Conservation (phyloP, 2,113 vertebrate genomes). For the Peromyscus leucopus region DNA sequence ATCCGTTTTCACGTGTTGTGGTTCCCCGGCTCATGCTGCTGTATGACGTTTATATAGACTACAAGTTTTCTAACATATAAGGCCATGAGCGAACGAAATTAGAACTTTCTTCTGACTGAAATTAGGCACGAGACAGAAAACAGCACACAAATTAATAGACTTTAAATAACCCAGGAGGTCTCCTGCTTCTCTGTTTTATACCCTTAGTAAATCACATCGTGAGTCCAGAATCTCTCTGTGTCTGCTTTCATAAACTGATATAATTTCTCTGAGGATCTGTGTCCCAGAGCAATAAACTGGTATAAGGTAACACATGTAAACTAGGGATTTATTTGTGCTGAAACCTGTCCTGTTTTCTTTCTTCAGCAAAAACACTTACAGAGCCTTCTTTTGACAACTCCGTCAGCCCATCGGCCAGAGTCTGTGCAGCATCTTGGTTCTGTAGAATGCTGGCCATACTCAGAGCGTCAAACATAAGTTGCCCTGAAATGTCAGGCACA, state of each 20-base stretch:
- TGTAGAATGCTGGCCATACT: slow-evolving; percentile 70
- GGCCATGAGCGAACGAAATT: not conserved
- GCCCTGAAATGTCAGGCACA: slow-evolving; percentile 84
- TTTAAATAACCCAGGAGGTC: not conserved
- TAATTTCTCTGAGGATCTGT: slow-evolving; percentile 17
- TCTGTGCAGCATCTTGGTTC: slow-evolving; percentile 77
- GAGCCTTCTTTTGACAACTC: slow-evolving; percentile 84
- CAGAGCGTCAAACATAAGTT: slow-evolving; percentile 89
- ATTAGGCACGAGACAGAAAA: slow-evolving; percentile 37
- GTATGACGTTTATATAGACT: slow-evolving; percentile 5
- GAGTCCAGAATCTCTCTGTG: not conserved
- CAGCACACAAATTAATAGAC: not conserved
- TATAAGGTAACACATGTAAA: not conserved
- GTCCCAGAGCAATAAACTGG: not conserved
- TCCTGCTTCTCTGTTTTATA: not conserved
- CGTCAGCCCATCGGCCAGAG: slow-evolving; percentile 86
- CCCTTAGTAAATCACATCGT: not conserved
- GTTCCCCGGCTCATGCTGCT: not conserved
- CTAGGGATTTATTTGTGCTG: slow-evolving; percentile 17
- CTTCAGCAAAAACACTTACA: slow-evolving; percentile 80
- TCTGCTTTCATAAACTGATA: not conserved
- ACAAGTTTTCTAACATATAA: not conserved
- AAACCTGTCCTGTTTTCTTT: not conserved
- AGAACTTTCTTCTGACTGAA: slow-evolving; percentile 32
- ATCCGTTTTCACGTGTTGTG: not conserved